Evolutionary conservation across 2,797 vertebrate genomes (phyloP), one percentile per base, ranked within the genome.

Genomic region (Acanthurus tractus): DNA sequence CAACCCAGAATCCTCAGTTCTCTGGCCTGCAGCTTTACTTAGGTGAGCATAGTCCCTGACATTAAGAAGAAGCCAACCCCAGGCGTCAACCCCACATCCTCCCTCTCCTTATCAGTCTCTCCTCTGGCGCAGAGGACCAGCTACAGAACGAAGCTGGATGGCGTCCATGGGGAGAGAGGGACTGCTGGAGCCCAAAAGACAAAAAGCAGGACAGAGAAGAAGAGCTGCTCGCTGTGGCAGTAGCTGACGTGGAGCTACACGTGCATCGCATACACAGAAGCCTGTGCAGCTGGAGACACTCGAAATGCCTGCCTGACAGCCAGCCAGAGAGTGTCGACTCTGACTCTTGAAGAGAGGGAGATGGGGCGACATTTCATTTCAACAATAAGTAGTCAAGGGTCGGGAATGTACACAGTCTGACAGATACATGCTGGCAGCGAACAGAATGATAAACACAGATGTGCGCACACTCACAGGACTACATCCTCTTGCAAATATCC

Each of bases 231-330:
- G 29, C 82, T 68, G 67, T 50, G 45, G 78, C 74, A 74, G 87
- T 74, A 76, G 90, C 87, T 90, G 92, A 92, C 88, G 89, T 92
- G 89, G 88, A 92, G 74, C 82, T 79, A 58, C 5, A 52, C 15
- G 48, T 83, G 75, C 68, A 73, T 63, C 38, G 55, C 66, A 61
- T 63, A 61, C 63, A 50, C 69, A 65, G 22, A 63, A 20, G 53
- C 8, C 45, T 8, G n/a, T 85, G 65, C 88, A 90, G 90, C 92
- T 92, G 91, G 76, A 89, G 82, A 79, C 79, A 83, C 87, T 92
- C 48, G 64, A 84, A 76, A 73, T 81, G 84, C 64, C 58, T 88
- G 83, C 76, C 56, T 84, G 70, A 80, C 57, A 69, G 80, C 81
- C 82, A 79, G 74, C 48, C 3, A 62, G 72, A 78, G 76, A 85